Evolutionary conservation across 2,888 invertebrate genomes (phyloP).

Genomic region (Magallana nippona): DNA sequence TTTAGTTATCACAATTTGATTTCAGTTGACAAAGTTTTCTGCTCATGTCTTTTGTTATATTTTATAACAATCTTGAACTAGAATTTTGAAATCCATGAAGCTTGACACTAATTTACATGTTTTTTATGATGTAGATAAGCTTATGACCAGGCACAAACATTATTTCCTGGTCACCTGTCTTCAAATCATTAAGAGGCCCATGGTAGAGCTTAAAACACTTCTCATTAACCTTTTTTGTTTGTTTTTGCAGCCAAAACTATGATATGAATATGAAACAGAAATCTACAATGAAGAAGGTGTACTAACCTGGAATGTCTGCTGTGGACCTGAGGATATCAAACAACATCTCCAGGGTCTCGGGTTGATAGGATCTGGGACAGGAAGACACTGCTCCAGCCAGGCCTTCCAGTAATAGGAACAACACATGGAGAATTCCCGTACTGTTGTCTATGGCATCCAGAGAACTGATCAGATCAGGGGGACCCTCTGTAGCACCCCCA

Average conservation of each 20-base stretch:
- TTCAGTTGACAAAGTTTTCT: no score
- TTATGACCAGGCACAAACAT: no score
- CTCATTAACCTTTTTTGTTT: neutral
- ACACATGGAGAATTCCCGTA: conserved; percentile 88
- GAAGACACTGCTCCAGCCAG: conserved; percentile 83
- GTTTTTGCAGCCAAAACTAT: neutral
- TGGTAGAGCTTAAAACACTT: neutral
- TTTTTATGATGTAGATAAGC: no score
- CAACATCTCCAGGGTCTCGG: conserved; percentile 91
- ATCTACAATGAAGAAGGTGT: neutral
- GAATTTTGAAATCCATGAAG: no score
- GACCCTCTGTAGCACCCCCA: neutral
- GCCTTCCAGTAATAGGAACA: conserved; percentile 94
- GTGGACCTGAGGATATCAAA: conserved; percentile 91
- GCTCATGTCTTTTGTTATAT: no score
- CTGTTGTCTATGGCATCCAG: conserved; percentile 75
- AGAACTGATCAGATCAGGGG: neutral
- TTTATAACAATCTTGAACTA: no score
- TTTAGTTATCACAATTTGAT: neutral
- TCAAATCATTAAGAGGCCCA: no score
- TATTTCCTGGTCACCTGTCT: no score
- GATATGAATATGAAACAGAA: neutral
- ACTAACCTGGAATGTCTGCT: conserved; percentile 85
- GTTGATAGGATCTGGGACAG: conserved; percentile 88
- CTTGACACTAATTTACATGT: no score